Percentiles rank a stretch among this genome's conserved stretches.
Evolutionary conservation across 2,113 vertebrate species (phyloP).

Genomic region (Grammomys surdaster): DNA sequence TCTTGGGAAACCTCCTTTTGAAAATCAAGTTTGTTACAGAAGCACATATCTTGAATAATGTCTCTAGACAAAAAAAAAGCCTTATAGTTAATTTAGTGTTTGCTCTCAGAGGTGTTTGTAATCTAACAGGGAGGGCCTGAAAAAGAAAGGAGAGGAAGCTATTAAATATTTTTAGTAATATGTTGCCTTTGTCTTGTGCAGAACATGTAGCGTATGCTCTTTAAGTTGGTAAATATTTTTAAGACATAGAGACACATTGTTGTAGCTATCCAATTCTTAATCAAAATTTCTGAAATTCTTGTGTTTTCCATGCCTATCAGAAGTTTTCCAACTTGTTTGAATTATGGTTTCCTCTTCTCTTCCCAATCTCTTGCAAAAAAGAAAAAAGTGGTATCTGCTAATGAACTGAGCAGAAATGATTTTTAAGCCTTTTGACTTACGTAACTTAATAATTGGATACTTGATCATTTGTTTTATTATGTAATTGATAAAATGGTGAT

Average conservation of each 20-base stretch:
- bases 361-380: conserved; percentile 71
- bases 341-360: conserved; percentile 88
- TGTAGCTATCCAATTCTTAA: conserved; percentile 90
- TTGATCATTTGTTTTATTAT: conserved; percentile 97
- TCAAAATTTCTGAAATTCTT: conserved; percentile 91
- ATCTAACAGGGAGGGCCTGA: conserved; percentile 84
- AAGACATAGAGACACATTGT: conserved; percentile 91
- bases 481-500: conserved; percentile 96
- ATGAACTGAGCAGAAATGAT: conserved; percentile 94
- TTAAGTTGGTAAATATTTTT: conserved; percentile 93
- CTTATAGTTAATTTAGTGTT: conserved; percentile 93
- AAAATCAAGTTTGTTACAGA: conserved; percentile 86
- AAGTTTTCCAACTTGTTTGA: conserved; percentile 94
- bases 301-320: conserved; percentile 89
- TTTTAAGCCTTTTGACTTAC: conserved; percentile 99
- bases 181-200: conserved; percentile 95
- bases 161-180: conserved; percentile 93
- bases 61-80: conserved; percentile 93
- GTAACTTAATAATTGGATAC: conserved; percentile 99
- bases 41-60: conserved; percentile 89
- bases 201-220: conserved; percentile 92
- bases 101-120: conserved; percentile 86
- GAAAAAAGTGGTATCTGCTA: conserved; percentile 88
- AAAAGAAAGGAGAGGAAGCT: conserved; percentile 87
- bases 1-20: conserved; percentile 83